Percentiles rank a stretch among this genome's conserved stretches.
Evolutionary conservation across 2,888 invertebrate genomes (phyloP).

Genomic region (Melanchra persicariae): DNA sequence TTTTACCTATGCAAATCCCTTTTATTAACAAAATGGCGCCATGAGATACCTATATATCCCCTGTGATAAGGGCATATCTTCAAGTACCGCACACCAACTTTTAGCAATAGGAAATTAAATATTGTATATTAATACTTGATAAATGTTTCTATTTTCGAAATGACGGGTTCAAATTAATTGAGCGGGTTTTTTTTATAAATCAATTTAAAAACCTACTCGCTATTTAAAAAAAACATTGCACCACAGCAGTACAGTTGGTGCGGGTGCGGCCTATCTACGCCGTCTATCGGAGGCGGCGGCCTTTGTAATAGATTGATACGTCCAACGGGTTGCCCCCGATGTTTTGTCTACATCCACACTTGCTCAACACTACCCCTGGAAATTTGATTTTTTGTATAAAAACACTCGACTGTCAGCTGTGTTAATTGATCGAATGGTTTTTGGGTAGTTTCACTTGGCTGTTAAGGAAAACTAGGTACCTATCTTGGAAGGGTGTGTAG

Average conservation of each 20-base stretch:
- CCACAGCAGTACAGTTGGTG: conserved; percentile 61
- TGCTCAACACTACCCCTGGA: conserved; percentile 50
- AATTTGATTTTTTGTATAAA: conserved; percentile 62
- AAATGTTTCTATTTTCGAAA: no score
- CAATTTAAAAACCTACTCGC: conserved; percentile 8
- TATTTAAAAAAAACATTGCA: conserved; percentile 55
- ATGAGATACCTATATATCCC: no score
- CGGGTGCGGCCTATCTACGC: conserved; percentile 80
- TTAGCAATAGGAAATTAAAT: no score
- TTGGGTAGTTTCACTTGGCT: conserved; percentile 4
- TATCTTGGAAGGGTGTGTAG: not conserved
- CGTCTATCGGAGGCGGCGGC: conserved; percentile 84
- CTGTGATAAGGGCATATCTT: no score
- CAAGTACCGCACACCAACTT: no score
- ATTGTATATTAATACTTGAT: no score
- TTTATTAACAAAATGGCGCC: no score
- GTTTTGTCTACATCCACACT: conserved; percentile 66
- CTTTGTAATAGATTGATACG: conserved; percentile 89
- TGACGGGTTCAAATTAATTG: no score
- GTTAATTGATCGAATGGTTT: conserved; percentile 49
- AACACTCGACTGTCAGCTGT: conserved; percentile 39
- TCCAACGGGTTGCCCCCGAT: conserved; percentile 74
- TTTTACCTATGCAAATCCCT: no score
- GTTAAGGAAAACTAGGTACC: not conserved
- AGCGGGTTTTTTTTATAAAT: no score